A percentile compares a stretch with the other conserved stretches of the same genome.
Evolutionary conservation across 2,888 invertebrate genomes (phyloP).

Genomic region (Deilephila porcellus): DNA sequence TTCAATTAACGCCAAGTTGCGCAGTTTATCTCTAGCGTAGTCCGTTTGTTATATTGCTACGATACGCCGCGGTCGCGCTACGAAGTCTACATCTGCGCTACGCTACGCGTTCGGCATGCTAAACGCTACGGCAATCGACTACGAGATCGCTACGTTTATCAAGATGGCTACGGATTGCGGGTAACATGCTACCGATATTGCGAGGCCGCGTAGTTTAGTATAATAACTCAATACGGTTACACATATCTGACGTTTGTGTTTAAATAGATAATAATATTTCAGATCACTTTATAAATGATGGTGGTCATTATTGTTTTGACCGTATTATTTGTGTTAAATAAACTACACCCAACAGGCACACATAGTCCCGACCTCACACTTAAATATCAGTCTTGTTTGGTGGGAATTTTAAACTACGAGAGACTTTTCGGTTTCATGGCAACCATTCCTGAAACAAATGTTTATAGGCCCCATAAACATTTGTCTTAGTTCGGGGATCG

Average conservation of each 20-base stretch:
- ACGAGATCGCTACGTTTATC: conserved; percentile 29
- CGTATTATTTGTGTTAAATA: no score
- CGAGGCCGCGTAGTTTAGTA: conserved; percentile 13
- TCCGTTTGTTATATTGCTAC: conserved; percentile 25
- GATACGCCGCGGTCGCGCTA: conserved; percentile 24
- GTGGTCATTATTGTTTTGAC: no score
- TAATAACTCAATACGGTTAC: conserved; percentile 13
- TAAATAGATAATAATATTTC: conserved; percentile 1
- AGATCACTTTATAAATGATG: neutral
- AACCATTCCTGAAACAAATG: no score
- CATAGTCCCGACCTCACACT: no score
- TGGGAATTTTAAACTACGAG: no score
- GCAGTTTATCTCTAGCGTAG: conserved; percentile 24
- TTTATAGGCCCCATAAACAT: no score
- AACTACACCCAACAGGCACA: no score
- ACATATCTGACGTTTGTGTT: neutral
- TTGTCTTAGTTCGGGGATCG: no score
- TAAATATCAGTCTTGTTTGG: no score
- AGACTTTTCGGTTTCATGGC: no score
- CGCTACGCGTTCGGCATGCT: conserved; percentile 29
- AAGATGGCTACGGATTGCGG: conserved; percentile 28
- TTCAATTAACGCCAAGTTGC: conserved; percentile 26
- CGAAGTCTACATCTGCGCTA: conserved; percentile 26
- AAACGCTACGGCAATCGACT: conserved; percentile 28
- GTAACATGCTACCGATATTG: conserved; percentile 27